Conservation (phyloP, 2,113 vertebrate species). For the Sylvilagus bachmani region DNA sequence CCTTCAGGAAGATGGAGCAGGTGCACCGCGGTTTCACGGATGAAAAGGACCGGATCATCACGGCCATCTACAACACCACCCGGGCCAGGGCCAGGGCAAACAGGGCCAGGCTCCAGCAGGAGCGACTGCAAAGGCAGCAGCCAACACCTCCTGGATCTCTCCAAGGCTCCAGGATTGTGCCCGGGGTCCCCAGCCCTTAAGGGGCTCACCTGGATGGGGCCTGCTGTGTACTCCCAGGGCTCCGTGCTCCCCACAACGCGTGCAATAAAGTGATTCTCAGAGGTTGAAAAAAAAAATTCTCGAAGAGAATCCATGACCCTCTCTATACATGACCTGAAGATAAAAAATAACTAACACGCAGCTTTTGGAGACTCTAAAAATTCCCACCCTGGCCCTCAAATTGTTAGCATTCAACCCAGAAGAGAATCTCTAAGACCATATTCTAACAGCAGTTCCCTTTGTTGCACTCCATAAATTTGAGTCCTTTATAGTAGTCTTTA, state of each 20-base stretch:
- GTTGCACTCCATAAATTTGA: background rate
- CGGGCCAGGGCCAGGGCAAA: constrained; percentile 90
- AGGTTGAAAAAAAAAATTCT: background rate
- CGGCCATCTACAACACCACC: constrained; percentile 91
- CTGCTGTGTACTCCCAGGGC: constrained; percentile 56
- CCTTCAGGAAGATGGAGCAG: constrained; percentile 93
- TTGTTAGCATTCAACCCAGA: constrained; percentile 28
- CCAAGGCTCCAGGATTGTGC: background rate
- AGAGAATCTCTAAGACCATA: constrained; percentile 30
- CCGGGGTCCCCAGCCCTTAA: constrained; percentile 25
- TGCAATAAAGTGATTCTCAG: constrained; percentile 77
- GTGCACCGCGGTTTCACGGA: constrained; percentile 92
- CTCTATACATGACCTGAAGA: constrained; percentile 39
- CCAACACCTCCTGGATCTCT: background rate
- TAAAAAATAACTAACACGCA: constrained; percentile 5
- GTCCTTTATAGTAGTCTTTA: constrained; percentile 41
- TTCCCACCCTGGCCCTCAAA: background rate
- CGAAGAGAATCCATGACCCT: background rate
- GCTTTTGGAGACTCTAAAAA: constrained; percentile 42
- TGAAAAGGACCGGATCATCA: constrained; percentile 91
- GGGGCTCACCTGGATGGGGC: background rate
- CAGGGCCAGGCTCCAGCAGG: constrained; percentile 64
- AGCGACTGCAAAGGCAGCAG: constrained; percentile 45
- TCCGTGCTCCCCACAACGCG: constrained; percentile 50
- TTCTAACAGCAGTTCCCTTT: constrained; percentile 41